These are phyloP conservation scores for Ips typographus DNA, from an alignment of 1,140 invertebrate genomes.

Conservation along the genomic window DNA sequence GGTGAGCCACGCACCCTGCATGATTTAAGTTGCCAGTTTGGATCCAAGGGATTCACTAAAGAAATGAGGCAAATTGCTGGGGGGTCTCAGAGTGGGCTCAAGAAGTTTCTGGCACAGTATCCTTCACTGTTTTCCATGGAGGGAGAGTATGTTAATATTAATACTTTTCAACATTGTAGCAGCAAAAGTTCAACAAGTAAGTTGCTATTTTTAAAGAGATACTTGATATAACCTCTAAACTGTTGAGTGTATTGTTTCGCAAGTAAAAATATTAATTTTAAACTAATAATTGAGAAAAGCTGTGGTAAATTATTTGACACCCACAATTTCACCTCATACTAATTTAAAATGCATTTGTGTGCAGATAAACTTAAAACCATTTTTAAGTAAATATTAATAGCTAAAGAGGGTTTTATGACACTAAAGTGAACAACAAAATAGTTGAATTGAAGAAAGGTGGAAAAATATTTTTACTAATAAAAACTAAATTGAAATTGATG, in stretches of 20 bases:
- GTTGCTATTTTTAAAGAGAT: not conserved
- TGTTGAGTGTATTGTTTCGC: not conserved
- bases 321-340: no score
- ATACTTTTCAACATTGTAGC: constrained; percentile 60
- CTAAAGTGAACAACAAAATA: no score
- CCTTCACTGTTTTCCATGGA: constrained; percentile 89
- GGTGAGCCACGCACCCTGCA: constrained; percentile 90
- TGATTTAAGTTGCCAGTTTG: constrained; percentile 95
- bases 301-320: no score
- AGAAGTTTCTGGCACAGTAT: constrained; percentile 88
- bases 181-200: constrained; percentile 40
- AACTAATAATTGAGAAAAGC: no score
- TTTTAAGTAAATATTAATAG: no score
- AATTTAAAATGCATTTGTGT: no score
- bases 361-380: no score
- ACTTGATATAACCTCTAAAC: not conserved
- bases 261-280: no score
- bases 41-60: constrained; percentile 93
- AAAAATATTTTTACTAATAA: no score
- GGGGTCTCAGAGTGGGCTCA: constrained; percentile 87
- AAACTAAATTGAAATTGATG: no score
- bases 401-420: no score
- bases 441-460: no score
- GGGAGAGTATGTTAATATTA: constrained; percentile 88
- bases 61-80: constrained; percentile 95